Percentiles rank a stretch among this genome's conserved stretches.
Evolutionary conservation across 1,140 invertebrate genomes (phyloP).

Genomic region (Eulimnadia texana): DNA sequence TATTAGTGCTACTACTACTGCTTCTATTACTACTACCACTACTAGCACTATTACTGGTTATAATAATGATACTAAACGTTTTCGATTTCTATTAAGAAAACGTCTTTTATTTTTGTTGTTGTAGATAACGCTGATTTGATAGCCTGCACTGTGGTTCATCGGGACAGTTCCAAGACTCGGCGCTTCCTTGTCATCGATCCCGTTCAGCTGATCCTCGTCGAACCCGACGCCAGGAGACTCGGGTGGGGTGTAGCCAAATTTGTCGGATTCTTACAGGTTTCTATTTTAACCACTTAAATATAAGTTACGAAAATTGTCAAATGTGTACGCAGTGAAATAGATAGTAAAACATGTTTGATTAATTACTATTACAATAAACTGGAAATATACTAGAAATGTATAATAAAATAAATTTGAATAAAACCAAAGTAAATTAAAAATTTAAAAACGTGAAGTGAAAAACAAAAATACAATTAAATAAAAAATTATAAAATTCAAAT

Average conservation of each 20-base stretch:
- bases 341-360: neutral
- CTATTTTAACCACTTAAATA: neutral
- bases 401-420: too few relatives aligned
- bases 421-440: too few relatives aligned
- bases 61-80: neutral
- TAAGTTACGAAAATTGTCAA: neutral
- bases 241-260: slow-evolving; percentile 96
- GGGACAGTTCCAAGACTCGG: slow-evolving; percentile 75
- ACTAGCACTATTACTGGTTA: too few relatives aligned
- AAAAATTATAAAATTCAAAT: too few relatives aligned
- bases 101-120: too few relatives aligned
- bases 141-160: slow-evolving; percentile 79
- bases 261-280: slow-evolving; percentile 68
- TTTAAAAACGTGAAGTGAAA: too few relatives aligned
- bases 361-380: neutral
- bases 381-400: neutral
- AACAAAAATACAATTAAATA: too few relatives aligned
- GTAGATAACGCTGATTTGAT: slow-evolving; percentile 93
- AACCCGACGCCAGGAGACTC: slow-evolving; percentile 78
- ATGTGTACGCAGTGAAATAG: neutral
- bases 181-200: slow-evolving; percentile 90
- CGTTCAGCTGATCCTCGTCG: slow-evolving; percentile 87
- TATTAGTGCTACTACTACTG: too few relatives aligned
- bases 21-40: too few relatives aligned
- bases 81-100: neutral